These are phyloP conservation scores for Haemorhous mexicanus DNA, from an alignment of 2,113 vertebrate genomes.

Conservation along the genomic window DNA sequence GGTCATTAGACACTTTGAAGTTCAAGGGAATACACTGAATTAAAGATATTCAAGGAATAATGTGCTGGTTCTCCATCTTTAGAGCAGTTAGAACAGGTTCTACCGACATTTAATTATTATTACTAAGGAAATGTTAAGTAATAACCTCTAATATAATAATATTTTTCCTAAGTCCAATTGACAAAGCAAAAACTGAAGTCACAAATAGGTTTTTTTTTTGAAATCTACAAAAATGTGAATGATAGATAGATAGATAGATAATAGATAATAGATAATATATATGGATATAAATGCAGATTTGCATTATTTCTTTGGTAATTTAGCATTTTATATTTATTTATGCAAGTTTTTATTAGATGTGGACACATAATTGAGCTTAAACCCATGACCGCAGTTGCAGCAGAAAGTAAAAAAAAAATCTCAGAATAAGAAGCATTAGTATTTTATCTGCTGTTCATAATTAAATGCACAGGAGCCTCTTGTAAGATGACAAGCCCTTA, in stretches of 20 bases:
- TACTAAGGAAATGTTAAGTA: background rate
- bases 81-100: background rate
- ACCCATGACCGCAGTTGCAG: background rate
- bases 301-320: background rate
- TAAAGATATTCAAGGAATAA: background rate
- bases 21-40: background rate
- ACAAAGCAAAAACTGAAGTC: background rate
- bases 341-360: background rate
- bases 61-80: background rate
- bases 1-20: background rate
- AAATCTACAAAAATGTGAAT: accelerated
- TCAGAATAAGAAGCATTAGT: background rate
- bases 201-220: background rate
- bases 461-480: background rate
- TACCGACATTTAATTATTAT: background rate
- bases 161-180: background rate
- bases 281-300: background rate
- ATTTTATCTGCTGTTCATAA: background rate
- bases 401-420: background rate
- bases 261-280: background rate
- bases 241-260: no score
- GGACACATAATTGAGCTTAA: background rate
- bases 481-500: background rate
- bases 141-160: background rate
- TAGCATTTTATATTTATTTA: background rate